Evolutionary conservation across 2,888 invertebrate genomes (phyloP), one percentile per base, ranked within the genome.

Genomic region (Andricus curvator): DNA sequence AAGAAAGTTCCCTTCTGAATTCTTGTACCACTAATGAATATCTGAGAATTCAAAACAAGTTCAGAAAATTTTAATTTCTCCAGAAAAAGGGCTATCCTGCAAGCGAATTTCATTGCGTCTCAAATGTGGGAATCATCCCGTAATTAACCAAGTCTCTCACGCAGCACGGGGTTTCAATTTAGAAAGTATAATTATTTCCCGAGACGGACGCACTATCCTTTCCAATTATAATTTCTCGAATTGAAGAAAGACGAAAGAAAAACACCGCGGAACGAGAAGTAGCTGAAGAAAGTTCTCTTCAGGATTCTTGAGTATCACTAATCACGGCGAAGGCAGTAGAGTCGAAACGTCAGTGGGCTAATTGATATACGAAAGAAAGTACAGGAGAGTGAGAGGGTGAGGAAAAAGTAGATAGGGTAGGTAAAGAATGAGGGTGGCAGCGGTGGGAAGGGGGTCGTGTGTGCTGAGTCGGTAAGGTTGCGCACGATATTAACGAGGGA

Each of bases 401-500:
- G 68, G 68, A 56, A 80, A 81, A 79, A 80, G 85, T 79, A 68
- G 67, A 29, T 44, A 51, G 60, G 77, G 82, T 83, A 85, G 64
- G 79, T 76, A 77, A 65, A 44, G 68, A 80, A 77, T 66, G 78
- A 44, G 44, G 17, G 17, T 77, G 76, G 80, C 64, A 80, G 76
- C 67, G 78, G 66, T 41, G 80, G 68, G 79, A 62, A 51, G 80
- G 60, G 68, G 41, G 37, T 48, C 13, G 79, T 51, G 67, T 77
- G 86, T 87, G 48, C 78, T 79, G 80, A 83, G 83, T 81, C 68
- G 74, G 81, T 80, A 79, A 80, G 84, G 85, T 84, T 84, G 85
- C 82, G 84, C 83, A 81, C 81, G 81, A 84, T 82, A 85, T 86
- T 86, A 86, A 84, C 83, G 84, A 83, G 80, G 56, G 78, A 82